Conservation (phyloP, 2,113 vertebrate genomes). For the Chrysochloris asiatica region DNA sequence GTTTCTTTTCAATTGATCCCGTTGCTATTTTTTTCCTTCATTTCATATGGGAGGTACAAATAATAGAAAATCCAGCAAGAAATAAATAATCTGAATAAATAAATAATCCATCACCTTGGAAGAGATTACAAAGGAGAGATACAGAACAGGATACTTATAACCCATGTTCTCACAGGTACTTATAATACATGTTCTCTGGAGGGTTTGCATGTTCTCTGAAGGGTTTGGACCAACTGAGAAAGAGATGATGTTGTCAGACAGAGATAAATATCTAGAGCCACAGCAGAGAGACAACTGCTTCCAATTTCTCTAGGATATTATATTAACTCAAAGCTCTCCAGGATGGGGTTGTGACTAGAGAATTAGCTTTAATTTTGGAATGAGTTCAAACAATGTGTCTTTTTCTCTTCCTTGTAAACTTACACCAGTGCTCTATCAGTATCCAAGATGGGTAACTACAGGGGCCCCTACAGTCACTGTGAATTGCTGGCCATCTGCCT, state of each 20-base stretch:
- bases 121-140: neutral
- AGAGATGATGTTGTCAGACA: neutral
- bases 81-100: neutral
- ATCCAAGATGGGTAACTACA: neutral
- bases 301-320: neutral
- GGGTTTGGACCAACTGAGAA: neutral
- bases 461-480: too few relatives aligned
- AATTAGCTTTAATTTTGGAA: slow-evolving; percentile 13
- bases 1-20: neutral
- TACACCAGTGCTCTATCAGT: neutral
- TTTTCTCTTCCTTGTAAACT: neutral
- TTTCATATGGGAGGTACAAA: too few relatives aligned
- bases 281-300: neutral
- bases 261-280: neutral
- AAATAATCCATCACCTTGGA: neutral
- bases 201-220: too few relatives aligned
- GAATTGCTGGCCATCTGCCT: too few relatives aligned
- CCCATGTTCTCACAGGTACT: too few relatives aligned
- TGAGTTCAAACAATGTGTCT: neutral
- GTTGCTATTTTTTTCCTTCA: neutral
- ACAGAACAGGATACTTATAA: neutral
- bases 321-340: neutral
- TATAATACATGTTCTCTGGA: too few relatives aligned
- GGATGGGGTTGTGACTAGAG: neutral
- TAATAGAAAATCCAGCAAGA: neutral